These are phyloP conservation scores for Chionis minor DNA, from an alignment of 2,113 vertebrate genomes.

Conservation along the genomic window DNA sequence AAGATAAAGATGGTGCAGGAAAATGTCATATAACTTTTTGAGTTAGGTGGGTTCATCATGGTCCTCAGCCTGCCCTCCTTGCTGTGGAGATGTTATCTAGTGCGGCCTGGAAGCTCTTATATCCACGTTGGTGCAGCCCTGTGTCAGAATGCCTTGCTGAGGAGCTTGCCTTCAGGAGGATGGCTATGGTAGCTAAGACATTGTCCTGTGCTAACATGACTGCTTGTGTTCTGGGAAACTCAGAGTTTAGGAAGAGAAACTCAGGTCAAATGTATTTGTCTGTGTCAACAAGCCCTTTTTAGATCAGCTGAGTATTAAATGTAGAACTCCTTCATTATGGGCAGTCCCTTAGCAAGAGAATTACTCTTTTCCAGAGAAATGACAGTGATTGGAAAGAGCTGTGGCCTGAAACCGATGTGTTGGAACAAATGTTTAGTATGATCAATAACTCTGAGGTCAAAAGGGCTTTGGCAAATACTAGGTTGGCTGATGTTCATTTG, in stretches of 20 bases:
- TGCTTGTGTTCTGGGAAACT: not conserved
- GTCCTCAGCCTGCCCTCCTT: not conserved
- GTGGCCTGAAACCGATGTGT: not conserved
- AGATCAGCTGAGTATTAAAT: not conserved
- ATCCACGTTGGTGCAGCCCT: not conserved
- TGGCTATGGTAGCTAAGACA: not conserved
- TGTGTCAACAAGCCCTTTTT: not conserved
- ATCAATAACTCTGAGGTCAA: not conserved
- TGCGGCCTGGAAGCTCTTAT: not conserved
- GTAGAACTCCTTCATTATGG: not conserved
- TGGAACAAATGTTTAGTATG: not conserved
- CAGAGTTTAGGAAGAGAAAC: not conserved
- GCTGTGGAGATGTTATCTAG: not conserved
- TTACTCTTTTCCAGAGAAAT: not conserved
- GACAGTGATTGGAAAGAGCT: not conserved
- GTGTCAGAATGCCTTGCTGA: not conserved
- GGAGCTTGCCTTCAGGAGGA: not conserved
- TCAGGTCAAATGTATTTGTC: not conserved
- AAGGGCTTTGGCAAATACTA: not conserved
- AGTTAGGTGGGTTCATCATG: not conserved
- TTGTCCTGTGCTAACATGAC: not conserved
- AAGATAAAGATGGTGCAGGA: not conserved
- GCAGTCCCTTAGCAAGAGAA: not conserved
- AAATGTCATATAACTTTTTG: not conserved
- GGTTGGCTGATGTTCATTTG: not conserved